Base-by-base conservation (phyloP, 2,888 invertebrate genomes). In the Drosophila sordidapex region DNA sequence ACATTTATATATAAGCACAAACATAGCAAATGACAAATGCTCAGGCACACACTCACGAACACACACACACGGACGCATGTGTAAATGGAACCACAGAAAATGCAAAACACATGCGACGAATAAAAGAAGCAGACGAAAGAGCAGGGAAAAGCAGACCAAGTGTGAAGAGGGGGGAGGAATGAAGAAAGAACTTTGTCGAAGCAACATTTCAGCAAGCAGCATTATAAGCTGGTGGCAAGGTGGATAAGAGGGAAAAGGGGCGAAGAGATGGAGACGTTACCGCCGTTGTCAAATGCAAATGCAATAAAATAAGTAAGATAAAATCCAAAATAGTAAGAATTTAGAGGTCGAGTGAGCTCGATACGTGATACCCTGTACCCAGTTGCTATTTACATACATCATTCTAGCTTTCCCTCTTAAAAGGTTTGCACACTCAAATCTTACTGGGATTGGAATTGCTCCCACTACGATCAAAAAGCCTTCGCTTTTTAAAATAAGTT, bases 31-130 rank as follows among this genome's bases (percentile, higher is more conserved):
- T 70, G 80, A 66, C 80, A 77, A 80, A 77, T 56, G 63, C 70
- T 62, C 76, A 49, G 18, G 27, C 58, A 33, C 18, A 57, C 66
- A 25, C 21, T n/a, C 33, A 33, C 21, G 56, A 27, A 27, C 57
- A 33, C 18, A 57, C 66, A 25, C 13, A 43, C 33, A 33, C 18
- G 56, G 35, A 72, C 64, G 61, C 35, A 58, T 71, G 70, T 63
- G 73, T 46, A 59, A 72, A 73, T 59, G 59, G 27, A 57, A 56
- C 63, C 51, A 51, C 70, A 54, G 64, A 76, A 82, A 85, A 81
- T 85, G 85, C 87, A 84, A 84, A 89, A 76, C 79, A 87, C 85
- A 87, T 79, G 87, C 76, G 80, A 68, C 69, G 57, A 51, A 21
- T 25, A 35, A 54, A 58, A 75, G 66, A 52, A 43, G 29, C 10